Evolutionary conservation across 2,888 invertebrate species (phyloP).

Genomic region (Auanema sp.): DNA sequence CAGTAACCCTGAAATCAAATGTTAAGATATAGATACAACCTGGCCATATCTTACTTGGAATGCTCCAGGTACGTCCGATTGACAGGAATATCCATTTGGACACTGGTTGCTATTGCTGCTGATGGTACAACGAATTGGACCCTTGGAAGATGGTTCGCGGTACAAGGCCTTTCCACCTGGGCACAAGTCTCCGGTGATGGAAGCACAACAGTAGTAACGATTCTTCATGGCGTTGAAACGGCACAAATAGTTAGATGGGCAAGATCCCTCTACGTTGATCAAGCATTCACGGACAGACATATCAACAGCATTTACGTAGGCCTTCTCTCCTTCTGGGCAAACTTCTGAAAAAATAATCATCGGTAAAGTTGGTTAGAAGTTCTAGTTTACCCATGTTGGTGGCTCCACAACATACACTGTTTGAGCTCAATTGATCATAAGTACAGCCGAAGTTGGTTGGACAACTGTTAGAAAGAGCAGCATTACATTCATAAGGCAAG

Average conservation of each 20-base stretch:
- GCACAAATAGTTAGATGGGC: slow-evolving; percentile 61
- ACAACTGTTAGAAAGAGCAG: slow-evolving; percentile 59
- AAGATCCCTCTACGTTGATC: slow-evolving; percentile 60
- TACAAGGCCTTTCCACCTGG: slow-evolving; percentile 61
- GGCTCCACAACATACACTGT: slow-evolving; percentile 63
- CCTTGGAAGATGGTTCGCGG: slow-evolving; percentile 56
- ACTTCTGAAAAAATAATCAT: slow-evolving; percentile 45
- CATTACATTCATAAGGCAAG: slow-evolving; percentile 60
- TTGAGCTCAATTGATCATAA: slow-evolving; percentile 55
- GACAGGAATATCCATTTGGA: slow-evolving; percentile 56
- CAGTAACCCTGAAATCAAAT: slow-evolving; percentile 52
- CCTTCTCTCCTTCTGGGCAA: slow-evolving; percentile 62
- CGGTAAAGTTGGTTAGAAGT: neutral
- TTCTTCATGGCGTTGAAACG: slow-evolving; percentile 60
- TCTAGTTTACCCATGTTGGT: slow-evolving; percentile 54
- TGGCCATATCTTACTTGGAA: slow-evolving; percentile 35
- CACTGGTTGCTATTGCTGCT: slow-evolving; percentile 52
- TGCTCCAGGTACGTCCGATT: slow-evolving; percentile 60
- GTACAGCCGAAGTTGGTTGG: slow-evolving; percentile 61
- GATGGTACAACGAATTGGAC: slow-evolving; percentile 57
- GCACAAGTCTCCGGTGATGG: slow-evolving; percentile 59
- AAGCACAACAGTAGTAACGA: slow-evolving; percentile 62
- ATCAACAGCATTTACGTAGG: slow-evolving; percentile 62
- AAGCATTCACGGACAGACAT: slow-evolving; percentile 61
- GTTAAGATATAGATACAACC: neutral